These are phyloP conservation scores for Eospalax fontanierii DNA, from an alignment of 2,797 vertebrate species.

Conservation along the genomic window DNA sequence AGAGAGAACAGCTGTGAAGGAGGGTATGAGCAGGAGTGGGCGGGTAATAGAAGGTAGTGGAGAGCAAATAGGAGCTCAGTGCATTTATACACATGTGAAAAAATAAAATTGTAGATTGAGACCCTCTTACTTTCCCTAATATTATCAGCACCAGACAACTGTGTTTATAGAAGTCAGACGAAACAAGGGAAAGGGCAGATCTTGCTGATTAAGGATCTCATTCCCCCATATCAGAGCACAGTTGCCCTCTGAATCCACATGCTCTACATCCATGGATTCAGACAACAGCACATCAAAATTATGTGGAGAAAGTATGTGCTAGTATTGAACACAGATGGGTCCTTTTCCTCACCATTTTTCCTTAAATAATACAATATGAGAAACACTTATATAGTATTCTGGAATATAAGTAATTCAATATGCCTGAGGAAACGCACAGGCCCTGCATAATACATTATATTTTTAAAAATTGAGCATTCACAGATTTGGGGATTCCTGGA, in stretches of 20 bases:
- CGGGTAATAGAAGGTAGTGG: not conserved
- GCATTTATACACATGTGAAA: not conserved
- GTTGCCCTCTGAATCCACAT: not conserved
- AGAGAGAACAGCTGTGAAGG: not conserved
- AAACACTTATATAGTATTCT: not conserved
- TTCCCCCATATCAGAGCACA: not conserved
- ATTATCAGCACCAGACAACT: not conserved
- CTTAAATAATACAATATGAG: not conserved
- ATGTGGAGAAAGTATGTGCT: not conserved
- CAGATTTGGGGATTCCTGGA: not conserved
- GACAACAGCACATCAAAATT: not conserved
- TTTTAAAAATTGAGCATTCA: not conserved
- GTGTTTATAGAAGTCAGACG: rapidly evolving
- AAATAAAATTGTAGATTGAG: not conserved
- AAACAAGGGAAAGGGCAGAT: not conserved
- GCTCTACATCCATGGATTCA: not conserved
- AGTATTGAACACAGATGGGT: not conserved
- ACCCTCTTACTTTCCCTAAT: not conserved
- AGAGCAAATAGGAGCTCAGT: not conserved
- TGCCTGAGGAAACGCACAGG: not conserved
- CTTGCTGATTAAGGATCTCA: not conserved
- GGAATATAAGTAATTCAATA: not conserved
- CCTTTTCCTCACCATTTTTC: not conserved
- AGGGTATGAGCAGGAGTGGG: not conserved
- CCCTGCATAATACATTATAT: too few species aligned